Evolutionary conservation across 2,113 vertebrate species (phyloP).

Genomic region (Sander lucioperca): DNA sequence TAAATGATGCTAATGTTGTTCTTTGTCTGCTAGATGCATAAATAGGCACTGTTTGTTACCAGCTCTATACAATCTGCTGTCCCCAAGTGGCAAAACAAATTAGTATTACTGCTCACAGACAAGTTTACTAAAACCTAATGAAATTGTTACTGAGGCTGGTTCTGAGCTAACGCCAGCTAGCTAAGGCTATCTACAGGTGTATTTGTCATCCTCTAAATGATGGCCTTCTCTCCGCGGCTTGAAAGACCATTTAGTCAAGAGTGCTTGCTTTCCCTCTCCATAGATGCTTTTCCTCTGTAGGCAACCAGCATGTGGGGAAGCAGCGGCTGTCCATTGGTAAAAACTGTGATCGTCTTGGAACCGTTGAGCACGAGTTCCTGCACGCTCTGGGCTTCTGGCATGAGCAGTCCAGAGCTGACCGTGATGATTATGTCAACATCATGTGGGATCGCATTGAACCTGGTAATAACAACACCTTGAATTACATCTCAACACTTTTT

Average conservation of each 20-base stretch:
- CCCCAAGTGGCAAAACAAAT: too few species aligned
- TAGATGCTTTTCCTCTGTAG: slow-evolving; percentile 92
- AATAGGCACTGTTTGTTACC: too few species aligned
- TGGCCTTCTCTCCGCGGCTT: not conserved
- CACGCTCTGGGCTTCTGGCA: slow-evolving; percentile 94
- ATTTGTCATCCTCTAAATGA: not conserved
- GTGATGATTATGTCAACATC: slow-evolving; percentile 90
- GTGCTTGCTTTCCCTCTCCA: not conserved
- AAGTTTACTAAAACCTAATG: too few species aligned
- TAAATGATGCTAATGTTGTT: too few species aligned
- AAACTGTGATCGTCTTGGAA: slow-evolving; percentile 88
- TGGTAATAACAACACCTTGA: slow-evolving; percentile 74
- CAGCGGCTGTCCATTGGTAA: slow-evolving; percentile 89
- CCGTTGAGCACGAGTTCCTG: slow-evolving; percentile 90
- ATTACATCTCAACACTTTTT: not conserved
- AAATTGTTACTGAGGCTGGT: not conserved
- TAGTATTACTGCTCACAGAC: too few species aligned
- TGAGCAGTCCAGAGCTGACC: slow-evolving; percentile 91
- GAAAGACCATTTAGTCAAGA: not conserved
- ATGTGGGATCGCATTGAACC: slow-evolving; percentile 86
- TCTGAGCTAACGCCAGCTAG: too few species aligned
- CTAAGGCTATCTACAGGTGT: not conserved
- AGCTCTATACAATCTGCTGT: too few species aligned
- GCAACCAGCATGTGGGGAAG: slow-evolving; percentile 81
- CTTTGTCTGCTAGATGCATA: too few species aligned